phyloP scores from a whole-genome alignment of 2,888 invertebrate species.

The Achlya flavicornis region DNA sequence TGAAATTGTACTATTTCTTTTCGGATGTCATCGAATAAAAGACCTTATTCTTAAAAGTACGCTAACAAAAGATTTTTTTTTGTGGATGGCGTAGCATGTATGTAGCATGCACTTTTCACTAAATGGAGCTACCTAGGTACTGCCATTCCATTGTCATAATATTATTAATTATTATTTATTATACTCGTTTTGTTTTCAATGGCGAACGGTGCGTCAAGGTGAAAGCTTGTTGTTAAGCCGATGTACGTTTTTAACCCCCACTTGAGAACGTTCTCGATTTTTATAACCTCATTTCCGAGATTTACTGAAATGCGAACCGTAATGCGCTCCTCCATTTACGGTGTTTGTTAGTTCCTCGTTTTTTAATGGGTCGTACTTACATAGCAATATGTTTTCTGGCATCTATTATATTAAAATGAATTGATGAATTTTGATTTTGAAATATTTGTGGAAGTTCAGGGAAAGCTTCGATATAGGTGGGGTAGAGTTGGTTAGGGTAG shows the following conservation, averaged over 20 bases:
- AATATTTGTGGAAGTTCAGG: too few species aligned
- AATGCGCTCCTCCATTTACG: background rate
- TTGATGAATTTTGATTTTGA: too few species aligned
- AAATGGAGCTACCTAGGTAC: background rate
- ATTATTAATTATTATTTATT: constrained; percentile 7
- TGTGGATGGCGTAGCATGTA: background rate
- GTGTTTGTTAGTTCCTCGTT: background rate
- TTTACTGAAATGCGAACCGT: background rate
- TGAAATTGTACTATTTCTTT: background rate
- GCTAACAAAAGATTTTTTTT: background rate
- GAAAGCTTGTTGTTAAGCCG: constrained; percentile 6
- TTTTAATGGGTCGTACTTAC: too few species aligned
- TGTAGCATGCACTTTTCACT: background rate
- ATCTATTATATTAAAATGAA: background rate
- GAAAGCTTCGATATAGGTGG: too few species aligned
- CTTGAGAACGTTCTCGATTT: constrained; percentile 2
- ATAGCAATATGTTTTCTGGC: too few species aligned
- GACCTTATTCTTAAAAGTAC: background rate
- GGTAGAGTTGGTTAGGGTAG: too few species aligned
- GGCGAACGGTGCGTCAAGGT: background rate
- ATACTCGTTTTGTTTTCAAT: constrained; percentile 3
- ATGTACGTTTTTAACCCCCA: background rate
- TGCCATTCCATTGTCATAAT: background rate
- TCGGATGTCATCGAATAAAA: background rate
- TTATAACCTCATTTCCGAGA: background rate